phyloP scores from a whole-genome alignment of 2,797 vertebrate genomes.

The Momotus momota region DNA sequence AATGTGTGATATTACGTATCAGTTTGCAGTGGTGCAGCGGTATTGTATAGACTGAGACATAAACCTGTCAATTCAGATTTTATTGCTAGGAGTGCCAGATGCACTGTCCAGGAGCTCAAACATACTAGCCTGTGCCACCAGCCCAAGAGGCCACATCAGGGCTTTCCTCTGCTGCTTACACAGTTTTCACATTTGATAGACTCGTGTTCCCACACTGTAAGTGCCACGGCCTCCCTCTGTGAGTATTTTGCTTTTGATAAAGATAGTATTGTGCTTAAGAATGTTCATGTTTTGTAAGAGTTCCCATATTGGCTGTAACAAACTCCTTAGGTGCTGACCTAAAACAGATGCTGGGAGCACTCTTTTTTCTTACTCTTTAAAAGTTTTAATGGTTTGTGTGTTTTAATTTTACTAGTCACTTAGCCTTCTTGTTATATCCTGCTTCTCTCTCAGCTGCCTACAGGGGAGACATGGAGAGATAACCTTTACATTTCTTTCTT shows the following conservation, averaged over 20 bases:
- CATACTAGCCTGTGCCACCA: neutral
- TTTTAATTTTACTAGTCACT: slow-evolving; percentile 43
- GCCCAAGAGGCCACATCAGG: neutral
- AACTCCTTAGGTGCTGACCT: slow-evolving; percentile 33
- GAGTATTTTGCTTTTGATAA: slow-evolving; percentile 21
- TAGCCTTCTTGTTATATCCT: neutral
- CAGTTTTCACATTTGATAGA: neutral
- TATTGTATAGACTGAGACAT: neutral
- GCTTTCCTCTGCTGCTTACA: neutral
- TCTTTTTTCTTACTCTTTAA: slow-evolving; percentile 11
- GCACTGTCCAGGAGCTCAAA: slow-evolving; percentile 44
- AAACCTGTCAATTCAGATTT: slow-evolving; percentile 54
- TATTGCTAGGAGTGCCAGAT: slow-evolving; percentile 47
- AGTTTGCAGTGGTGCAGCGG: neutral
- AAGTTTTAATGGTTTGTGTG: slow-evolving; percentile 1
- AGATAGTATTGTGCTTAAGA: slow-evolving; percentile 21
- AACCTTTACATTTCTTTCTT: neutral
- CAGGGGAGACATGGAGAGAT: neutral
- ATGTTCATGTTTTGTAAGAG: neutral
- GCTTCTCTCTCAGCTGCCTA: neutral
- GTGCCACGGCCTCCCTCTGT: neutral
- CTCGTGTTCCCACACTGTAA: neutral
- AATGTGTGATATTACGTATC: neutral
- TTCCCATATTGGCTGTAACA: neutral
- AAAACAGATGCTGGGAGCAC: neutral